A percentile compares a stretch with the other conserved stretches of the same genome.
phyloP scores from a whole-genome alignment of 2,113 vertebrate species.

The Atlantisia rogersi region DNA sequence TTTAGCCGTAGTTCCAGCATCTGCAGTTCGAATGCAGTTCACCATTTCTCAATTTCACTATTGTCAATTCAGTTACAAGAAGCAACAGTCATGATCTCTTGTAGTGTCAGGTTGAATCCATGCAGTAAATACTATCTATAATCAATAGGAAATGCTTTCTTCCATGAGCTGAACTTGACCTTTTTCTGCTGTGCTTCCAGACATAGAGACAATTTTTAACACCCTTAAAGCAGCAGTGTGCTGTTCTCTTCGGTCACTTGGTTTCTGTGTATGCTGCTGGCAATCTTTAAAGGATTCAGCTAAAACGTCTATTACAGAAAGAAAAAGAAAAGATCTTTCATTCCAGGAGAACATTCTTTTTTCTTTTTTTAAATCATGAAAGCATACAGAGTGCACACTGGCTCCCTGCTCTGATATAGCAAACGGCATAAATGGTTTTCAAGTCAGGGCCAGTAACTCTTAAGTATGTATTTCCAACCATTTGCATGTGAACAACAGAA shows the following conservation, averaged over 20 bases:
- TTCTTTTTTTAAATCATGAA: not conserved
- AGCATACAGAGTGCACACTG: not conserved
- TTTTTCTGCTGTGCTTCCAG: not conserved
- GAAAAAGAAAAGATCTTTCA: not conserved
- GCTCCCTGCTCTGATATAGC: not conserved
- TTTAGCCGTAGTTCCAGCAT: not conserved
- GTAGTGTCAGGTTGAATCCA: not conserved
- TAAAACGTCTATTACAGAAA: not conserved
- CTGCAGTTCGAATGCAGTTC: not conserved
- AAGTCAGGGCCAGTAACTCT: not conserved
- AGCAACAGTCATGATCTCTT: not conserved
- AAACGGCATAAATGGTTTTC: not conserved
- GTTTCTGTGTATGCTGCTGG: not conserved
- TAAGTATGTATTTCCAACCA: not conserved
- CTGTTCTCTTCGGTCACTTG: not conserved
- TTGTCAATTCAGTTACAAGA: not conserved
- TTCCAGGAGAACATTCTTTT: not conserved
- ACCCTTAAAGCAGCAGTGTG: not conserved
- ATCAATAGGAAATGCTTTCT: conserved; percentile 2
- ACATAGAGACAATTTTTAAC: not conserved
- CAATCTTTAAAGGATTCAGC: not conserved
- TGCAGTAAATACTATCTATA: not conserved
- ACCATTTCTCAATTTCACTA: not conserved
- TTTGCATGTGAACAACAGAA: not conserved
- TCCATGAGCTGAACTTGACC: not conserved